Evolutionary conservation across 1,140 invertebrate species (phyloP), one percentile per base, ranked within the genome.

Genomic region (Brachionus plicatilis): DNA sequence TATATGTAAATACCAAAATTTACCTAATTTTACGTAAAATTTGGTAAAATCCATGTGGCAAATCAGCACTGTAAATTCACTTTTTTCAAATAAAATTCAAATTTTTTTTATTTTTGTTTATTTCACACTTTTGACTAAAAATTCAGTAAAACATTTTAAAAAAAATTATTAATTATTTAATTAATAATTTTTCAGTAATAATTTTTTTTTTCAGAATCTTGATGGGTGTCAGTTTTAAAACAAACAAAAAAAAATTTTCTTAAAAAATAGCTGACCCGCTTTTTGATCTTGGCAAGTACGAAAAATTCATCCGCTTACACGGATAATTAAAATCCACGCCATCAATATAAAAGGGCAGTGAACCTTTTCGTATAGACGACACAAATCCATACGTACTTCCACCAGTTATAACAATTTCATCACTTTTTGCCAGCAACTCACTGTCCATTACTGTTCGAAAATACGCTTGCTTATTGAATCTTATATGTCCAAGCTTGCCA

Each of bases 341-440:
- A 27, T 76, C 72, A 24, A 76, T 50, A 50, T 76, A 76, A 76
- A 33, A 76, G 3, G 72, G 72, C 14, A 76, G 27, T 76, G 17
- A 12, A 12, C 72, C 72, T 27, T 76, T 76, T 1, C 45, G n/a
- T 3, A 76, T 76, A 4, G 72, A 47, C 1, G 72, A 20, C 14
- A 76, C 33, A 47, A 76, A 47, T 4, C 72, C 72, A 76, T 24
- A 76, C 3, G 72, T 76, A 50, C 72, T 76, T 1, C 72, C 72
- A 24, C 72, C 72, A 24, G 72, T 76, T 27, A 76, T 47, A 27
- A 76, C 29, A 11, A 76, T 24, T 27, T 76, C 72, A 50, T 76
- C 45, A 27, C 41, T 47, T 20, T 37, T 76, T 33, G 72, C 17
- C 45, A 76, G 47, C 20, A 76, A 27, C 14, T 76, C 72, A 3